Evolutionary conservation across 2,888 invertebrate species (phyloP), one percentile per base, ranked within the genome.

Genomic region (Panzeria rudis): DNA sequence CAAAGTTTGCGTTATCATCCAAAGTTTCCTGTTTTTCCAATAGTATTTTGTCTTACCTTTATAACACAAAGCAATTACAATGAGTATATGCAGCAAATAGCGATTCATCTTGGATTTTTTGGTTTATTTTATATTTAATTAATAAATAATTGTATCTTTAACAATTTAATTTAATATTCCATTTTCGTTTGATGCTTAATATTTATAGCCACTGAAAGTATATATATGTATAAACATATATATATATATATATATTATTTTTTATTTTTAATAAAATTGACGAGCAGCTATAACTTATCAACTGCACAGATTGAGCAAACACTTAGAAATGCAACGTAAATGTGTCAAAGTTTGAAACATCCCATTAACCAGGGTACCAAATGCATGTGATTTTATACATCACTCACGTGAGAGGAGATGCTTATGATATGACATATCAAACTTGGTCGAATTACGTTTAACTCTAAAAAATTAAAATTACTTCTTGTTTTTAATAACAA

Each of bases 241-340:
- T 62, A 1, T 78, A 20, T 29, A 29, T 29, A 5, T 29, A 29
- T 29, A 29, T 29, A 29, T 29, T 29, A 29, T 4, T 62, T 29
- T 15, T 56, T 62, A 44, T 44, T 69, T 47, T 66, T 35, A 54
- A 54, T 29, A 29, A 38, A 20, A 66, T 54, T 17, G 25, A 41
- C 38, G 47, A 64, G 61, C 41, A 41, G 38, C 54, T 52, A 44
- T n/a, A 61, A 13, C 11, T 68, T 56, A 23, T 64, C 47, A 69
- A 82, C 90, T 89, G 88, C 86, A 88, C 91, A 88, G 88, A 87
- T 87, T 87, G 90, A 89, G 89, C 86, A 86, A 88, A 88, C 85
- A 89, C 87, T 86, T 76, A 87, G 88, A 89, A 90, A 89, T 90
- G 90, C 89, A 91, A 80, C 13, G 35, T 23, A 64, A 41, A 68